Evolutionary conservation across 2,797 vertebrate species (phyloP), one percentile per base, ranked within the genome.

Genomic region (Crenuchus spilurus): DNA sequence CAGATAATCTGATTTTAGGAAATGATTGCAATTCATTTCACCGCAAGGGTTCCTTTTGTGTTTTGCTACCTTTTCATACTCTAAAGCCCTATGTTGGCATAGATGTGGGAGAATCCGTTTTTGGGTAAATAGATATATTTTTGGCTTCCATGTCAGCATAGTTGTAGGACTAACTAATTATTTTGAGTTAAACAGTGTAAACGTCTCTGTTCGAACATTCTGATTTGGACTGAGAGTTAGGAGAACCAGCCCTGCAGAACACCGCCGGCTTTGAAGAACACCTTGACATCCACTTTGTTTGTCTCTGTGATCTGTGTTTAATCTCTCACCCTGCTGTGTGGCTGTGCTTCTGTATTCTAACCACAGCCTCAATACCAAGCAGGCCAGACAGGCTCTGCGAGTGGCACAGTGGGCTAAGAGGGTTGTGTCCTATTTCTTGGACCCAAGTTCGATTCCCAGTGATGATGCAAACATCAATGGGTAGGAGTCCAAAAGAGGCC

Each of bases 241-340:
- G 6, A 63, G 7, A 63, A n/a, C 35, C 16, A 24, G 33, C 58
- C 60, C 60, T 42, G 39, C 14, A 10, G 60, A 26, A 44, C 4
- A 24, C 22, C 26, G 16, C 14, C 24, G 16, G 60, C 86, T 88
- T 86, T 90, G 88, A 88, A 89, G 88, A 87, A 88, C 84, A 44
- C 39, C 31, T 28, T 82, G 86, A 82, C 80, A 84, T 79, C 81
- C 82, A 76, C 82, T 82, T 86, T 84, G 86, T 90, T 88, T 86
- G 85, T 82, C 80, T 84, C 86, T 87, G 39, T 63, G 60, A 63
- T 87, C 65, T 84, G 86, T 75, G 44, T 85, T 72, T 77, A 86
- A 88, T 88, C 87, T 81, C 83, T 87, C 84, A 81, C 69, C 79
- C 80, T 74, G 68, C 82, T 83, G 86, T 87, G 87, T 81, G 84